phyloP scores from a whole-genome alignment of 2,113 vertebrate species.

The Takifugu bimaculatus region DNA sequence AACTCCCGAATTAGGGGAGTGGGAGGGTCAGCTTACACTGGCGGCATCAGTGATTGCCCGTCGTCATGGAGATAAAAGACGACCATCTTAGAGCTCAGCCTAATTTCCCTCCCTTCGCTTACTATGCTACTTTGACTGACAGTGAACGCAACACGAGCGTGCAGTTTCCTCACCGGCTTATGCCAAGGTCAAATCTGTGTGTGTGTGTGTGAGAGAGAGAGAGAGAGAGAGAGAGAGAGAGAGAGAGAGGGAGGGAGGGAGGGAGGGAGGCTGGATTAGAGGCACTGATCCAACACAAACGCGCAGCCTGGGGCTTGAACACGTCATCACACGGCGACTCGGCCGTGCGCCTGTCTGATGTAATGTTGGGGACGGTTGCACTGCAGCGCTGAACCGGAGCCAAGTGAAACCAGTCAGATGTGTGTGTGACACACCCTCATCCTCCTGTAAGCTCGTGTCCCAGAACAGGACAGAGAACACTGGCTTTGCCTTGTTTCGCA shows the following conservation, averaged over 20 bases:
- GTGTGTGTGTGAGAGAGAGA: not conserved
- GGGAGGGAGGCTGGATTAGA: slow-evolving; percentile 32
- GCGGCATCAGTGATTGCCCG: too few species aligned
- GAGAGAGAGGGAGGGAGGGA: not conserved
- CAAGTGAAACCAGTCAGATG: not conserved
- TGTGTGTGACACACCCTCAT: not conserved
- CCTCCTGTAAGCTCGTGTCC: not conserved
- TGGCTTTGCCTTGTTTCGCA: too few species aligned
- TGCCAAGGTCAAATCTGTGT: slow-evolving; percentile 39
- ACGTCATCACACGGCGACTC: slow-evolving; percentile 26
- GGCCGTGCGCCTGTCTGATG: slow-evolving; percentile 4
- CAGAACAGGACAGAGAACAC: too few species aligned
- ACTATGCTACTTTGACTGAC: not conserved
- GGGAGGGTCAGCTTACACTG: too few species aligned
- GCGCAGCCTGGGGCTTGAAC: slow-evolving; percentile 27
- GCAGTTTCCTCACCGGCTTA: not conserved
- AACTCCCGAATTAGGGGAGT: too few species aligned
- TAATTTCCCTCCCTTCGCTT: too few species aligned
- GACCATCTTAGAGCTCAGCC: too few species aligned
- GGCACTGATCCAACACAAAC: slow-evolving; percentile 32
- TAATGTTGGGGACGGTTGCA: not conserved
- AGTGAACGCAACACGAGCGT: not conserved
- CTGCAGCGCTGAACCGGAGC: not conserved
- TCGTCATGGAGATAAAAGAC: too few species aligned
- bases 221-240: not conserved